Conservation (phyloP, 2,797 vertebrate genomes). For the Phataginus tricuspis region DNA sequence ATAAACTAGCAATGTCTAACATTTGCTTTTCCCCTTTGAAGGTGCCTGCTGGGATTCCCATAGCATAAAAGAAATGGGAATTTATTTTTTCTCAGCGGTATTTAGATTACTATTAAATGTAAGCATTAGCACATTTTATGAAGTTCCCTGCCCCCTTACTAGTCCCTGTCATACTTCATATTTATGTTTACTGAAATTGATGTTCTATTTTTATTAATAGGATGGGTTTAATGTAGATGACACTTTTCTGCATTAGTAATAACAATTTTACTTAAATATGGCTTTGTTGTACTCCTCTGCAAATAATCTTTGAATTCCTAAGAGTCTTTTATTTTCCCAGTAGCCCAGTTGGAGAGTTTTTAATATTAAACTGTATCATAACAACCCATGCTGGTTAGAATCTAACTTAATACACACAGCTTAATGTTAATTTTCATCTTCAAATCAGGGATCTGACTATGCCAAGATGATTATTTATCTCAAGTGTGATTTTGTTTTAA, state of each 20-base stretch:
- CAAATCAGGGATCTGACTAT: slow-evolving; percentile 60
- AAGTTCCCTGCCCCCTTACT: neutral
- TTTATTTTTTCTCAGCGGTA: slow-evolving; percentile 12
- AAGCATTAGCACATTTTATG: slow-evolving; percentile 44
- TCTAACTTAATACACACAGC: slow-evolving; percentile 69
- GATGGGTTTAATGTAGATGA: neutral
- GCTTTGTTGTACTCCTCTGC: slow-evolving; percentile 55
- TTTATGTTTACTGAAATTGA: slow-evolving; percentile 69
- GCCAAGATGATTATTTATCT: slow-evolving; percentile 72
- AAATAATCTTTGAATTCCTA: slow-evolving; percentile 73
- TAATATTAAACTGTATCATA: slow-evolving; percentile 78
- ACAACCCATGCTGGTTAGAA: slow-evolving; percentile 75
- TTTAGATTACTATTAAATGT: slow-evolving; percentile 13
- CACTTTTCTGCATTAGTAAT: slow-evolving; percentile 39
- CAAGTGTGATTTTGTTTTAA: slow-evolving; percentile 69
- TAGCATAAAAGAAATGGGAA: neutral
- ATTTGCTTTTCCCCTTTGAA: neutral
- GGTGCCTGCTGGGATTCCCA: neutral
- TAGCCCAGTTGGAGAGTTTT: slow-evolving; percentile 75
- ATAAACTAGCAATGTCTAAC: neutral
- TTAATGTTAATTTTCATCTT: slow-evolving; percentile 76
- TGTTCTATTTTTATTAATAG: slow-evolving; percentile 70
- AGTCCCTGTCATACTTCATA: slow-evolving; percentile 48
- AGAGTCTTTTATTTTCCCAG: slow-evolving; percentile 76
- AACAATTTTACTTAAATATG: slow-evolving; percentile 73